Evolutionary conservation across 2,888 invertebrate genomes (phyloP), one percentile per base, ranked within the genome.

Genomic region (Ophioninae sp.): DNA sequence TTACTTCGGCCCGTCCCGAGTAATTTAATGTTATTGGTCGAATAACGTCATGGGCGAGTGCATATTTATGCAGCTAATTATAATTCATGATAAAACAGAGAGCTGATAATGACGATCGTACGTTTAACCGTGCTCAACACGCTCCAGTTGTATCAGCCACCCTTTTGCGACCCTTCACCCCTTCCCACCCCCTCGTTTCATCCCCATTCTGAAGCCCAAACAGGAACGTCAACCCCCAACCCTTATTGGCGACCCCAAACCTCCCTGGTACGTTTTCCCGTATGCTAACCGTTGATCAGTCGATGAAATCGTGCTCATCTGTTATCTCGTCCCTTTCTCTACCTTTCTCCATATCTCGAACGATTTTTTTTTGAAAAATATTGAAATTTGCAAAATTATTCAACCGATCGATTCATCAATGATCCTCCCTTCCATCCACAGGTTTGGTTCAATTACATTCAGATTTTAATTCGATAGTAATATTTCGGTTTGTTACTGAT

Each of bases 21-120:
- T 92, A 91, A 92, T 93, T 92, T 92, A 92, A 91, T 91, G 91
- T 92, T 91, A 91, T 92, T 92, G 92, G 91, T 90, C 92, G 90
- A 92, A 92, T 92, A 91, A 92, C 91, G 91, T 91, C 90, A 91
- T 91, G 92, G 89, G 90, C 89, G 89, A 90, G 91, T 91, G 91
- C 91, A 92, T 92, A 92, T 92, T 92, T 92, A 92, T 91, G 91
- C 90, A 90, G 90, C 91, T 92, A 91, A 92, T 92, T 91, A 91
- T 92, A 92, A 92, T 92, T 92, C 90, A 91, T 90, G 92, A 91
- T 90, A 91, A 92, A 92, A 92, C 90, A 85, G 81, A 79, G 81
- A 79, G 82, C 73, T 87, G 89, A 88, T 88, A 89, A 90, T 89
- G 90, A 89, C 87, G 88, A 89, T 88, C 88, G 87, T 81, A 84